A percentile compares a stretch with the other conserved stretches of the same genome.
Evolutionary conservation across 2,797 vertebrate species (phyloP).

Genomic region (Acipenser ruthenus): DNA sequence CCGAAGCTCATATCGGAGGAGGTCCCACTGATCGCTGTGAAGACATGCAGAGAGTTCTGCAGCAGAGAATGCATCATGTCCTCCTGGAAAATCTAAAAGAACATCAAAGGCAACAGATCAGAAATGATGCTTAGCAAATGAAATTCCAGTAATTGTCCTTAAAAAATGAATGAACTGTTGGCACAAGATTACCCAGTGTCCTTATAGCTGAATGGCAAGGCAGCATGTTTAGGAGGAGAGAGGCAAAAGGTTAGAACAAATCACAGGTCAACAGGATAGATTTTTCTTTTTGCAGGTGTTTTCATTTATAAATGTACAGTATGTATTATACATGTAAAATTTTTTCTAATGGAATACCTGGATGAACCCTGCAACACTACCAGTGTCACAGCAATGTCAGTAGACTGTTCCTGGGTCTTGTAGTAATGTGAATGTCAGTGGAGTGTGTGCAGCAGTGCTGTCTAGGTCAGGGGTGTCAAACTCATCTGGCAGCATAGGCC

Average conservation of each 20-base stretch:
- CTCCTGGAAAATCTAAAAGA: slow-evolving; percentile 78
- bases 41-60: slow-evolving; percentile 86
- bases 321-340: neutral
- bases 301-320: slow-evolving; percentile 15
- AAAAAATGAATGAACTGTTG: neutral
- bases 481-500: neutral
- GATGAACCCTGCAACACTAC: neutral
- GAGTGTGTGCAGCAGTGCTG: no score
- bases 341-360: neutral
- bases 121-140: neutral
- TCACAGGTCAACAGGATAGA: slow-evolving; percentile 7
- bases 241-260: slow-evolving; percentile 39
- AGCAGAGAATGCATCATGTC: slow-evolving; percentile 79
- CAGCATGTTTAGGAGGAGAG: slow-evolving; percentile 46
- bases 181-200: slow-evolving; percentile 60
- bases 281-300: slow-evolving; percentile 34
- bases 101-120: slow-evolving; percentile 34
- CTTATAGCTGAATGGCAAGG: slow-evolving; percentile 76
- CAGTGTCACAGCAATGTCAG: neutral
- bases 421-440: no score
- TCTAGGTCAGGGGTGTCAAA: neutral
- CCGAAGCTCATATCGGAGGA: slow-evolving; percentile 63
- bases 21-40: slow-evolving; percentile 88
- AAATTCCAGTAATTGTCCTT: neutral
- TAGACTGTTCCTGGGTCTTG: neutral